Percentiles rank a stretch among this genome's conserved stretches.
These are phyloP conservation scores for Sminthurides bifidus DNA, from an alignment of 1,140 invertebrate species.

Conservation along the genomic window DNA sequence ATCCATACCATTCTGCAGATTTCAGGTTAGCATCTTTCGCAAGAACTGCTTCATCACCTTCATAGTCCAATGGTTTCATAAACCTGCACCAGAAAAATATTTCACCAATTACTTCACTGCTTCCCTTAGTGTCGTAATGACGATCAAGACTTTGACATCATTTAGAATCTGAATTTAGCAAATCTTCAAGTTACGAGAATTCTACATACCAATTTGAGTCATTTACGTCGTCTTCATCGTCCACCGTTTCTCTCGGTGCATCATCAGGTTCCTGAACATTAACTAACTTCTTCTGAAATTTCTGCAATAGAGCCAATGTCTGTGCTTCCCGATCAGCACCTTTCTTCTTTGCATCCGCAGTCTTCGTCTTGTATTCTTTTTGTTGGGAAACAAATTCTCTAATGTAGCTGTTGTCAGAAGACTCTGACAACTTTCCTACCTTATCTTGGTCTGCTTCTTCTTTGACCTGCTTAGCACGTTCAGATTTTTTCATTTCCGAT, in stretches of 20 bases:
- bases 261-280: conserved; percentile 48
- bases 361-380: conserved; percentile 60
- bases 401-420: conserved; percentile 49
- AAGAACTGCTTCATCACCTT: conserved; percentile 58
- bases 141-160: background rate
- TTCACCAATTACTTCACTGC: conserved; percentile 8
- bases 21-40: conserved; percentile 93
- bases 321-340: conserved; percentile 38
- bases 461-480: conserved; percentile 35
- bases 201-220: conserved; percentile 6
- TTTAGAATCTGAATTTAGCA: too few relatives aligned
- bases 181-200: too few relatives aligned
- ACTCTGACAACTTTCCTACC: conserved; percentile 36
- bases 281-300: conserved; percentile 68
- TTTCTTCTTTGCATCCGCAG: conserved; percentile 55
- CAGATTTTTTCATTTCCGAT: conserved; percentile 49
- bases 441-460: conserved; percentile 35
- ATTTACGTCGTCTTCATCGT: conserved; percentile 22
- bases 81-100: conserved; percentile 55
- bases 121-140: conserved; percentile 12
- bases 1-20: conserved; percentile 89
- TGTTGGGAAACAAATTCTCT: conserved; percentile 61
- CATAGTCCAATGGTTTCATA: conserved; percentile 63
- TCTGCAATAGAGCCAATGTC: conserved; percentile 63
- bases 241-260: conserved; percentile 31